These are phyloP conservation scores for Caerostris extrusa DNA, from an alignment of 1,140 invertebrate genomes.

Conservation along the genomic window DNA sequence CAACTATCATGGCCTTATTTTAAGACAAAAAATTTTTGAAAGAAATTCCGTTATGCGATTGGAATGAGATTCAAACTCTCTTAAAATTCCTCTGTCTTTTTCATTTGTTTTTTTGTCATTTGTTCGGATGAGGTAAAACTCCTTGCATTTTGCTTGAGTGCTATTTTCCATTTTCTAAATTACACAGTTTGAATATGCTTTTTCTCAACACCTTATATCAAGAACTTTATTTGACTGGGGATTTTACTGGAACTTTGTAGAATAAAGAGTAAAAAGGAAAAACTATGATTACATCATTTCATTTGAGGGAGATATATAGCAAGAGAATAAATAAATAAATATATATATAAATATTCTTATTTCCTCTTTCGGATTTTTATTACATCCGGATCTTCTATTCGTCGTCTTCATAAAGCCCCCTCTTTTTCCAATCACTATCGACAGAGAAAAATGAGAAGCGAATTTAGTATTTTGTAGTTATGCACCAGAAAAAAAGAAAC, in stretches of 20 bases:
- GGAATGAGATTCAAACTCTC: background rate
- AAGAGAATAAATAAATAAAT: background rate
- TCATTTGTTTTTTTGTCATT: background rate
- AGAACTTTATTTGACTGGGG: background rate
- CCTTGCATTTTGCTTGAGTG: background rate
- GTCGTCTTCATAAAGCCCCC: slow-evolving; percentile 52
- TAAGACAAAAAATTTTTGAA: too few relatives aligned
- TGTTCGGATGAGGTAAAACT: background rate
- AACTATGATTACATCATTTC: slow-evolving; percentile 56
- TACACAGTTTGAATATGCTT: slow-evolving; percentile 15
- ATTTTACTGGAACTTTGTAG: slow-evolving; percentile 25
- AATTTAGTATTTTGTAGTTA: slow-evolving; percentile 58
- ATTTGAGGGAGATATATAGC: slow-evolving; percentile 18
- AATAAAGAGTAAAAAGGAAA: slow-evolving; percentile 42
- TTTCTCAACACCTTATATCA: background rate
- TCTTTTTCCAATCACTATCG: slow-evolving; percentile 69
- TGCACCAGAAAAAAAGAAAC: background rate
- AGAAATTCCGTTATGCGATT: too few relatives aligned
- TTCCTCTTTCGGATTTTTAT: slow-evolving; percentile 70
- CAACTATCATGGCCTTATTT: too few relatives aligned
- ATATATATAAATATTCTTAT: slow-evolving; percentile 30
- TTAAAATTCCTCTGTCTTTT: background rate
- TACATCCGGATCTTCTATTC: slow-evolving; percentile 70
- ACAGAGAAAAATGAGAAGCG: slow-evolving; percentile 63
- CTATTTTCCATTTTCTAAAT: slow-evolving; percentile 40